Evolutionary conservation across 2,113 vertebrate genomes (phyloP), one percentile per base, ranked within the genome.

Genomic region (Dasypus novemcinctus): DNA sequence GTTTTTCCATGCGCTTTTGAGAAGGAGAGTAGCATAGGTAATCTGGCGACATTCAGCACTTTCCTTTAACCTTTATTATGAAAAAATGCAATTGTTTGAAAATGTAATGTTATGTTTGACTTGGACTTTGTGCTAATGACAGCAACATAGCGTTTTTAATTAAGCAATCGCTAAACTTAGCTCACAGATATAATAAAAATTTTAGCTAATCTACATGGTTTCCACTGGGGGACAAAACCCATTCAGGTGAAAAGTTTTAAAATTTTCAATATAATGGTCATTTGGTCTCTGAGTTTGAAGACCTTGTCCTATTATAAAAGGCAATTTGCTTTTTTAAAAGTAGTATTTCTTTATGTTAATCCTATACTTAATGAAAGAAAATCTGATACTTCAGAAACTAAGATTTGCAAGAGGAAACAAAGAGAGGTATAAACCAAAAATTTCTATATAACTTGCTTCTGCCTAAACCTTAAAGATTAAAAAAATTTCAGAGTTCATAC

Each of bases 321-420:
- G 20, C 13, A 72, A 72, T 46, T 63, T 57, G 31, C 20, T 38
- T 64, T 92, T 64, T 57, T 21, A 2, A 0, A 38, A 69, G n/a
- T n/a, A 36, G 0, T 59, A 38, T 41, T 88, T 81, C 52, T 75
- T 82, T 88, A 59, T 69, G 43, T 64, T 71, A 20, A 31, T 85
- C 5, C 27, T 4, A 41, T 7, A 29, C 59, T 31, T 52, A 8
- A 66, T 87, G 33, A 90, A 20, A 36, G 61, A 87, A 74, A 66
- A 74, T 1, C 33, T 17, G 7, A 63, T 5, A 36, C 57, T 91
- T 66, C 66, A 81, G 66, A 90, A 33, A 74, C 43, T n/a, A 66
- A 82, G 31, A 75, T 29, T 87, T 75, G 23, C 13, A 87, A 75
- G 82, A 80, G 20, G 68, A 95, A 87, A 91, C 33, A 74, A 87